Percentiles rank a stretch among this genome's conserved stretches.
Evolutionary conservation across 2,888 invertebrate species (phyloP).

Genomic region (Terebella lapidaria): DNA sequence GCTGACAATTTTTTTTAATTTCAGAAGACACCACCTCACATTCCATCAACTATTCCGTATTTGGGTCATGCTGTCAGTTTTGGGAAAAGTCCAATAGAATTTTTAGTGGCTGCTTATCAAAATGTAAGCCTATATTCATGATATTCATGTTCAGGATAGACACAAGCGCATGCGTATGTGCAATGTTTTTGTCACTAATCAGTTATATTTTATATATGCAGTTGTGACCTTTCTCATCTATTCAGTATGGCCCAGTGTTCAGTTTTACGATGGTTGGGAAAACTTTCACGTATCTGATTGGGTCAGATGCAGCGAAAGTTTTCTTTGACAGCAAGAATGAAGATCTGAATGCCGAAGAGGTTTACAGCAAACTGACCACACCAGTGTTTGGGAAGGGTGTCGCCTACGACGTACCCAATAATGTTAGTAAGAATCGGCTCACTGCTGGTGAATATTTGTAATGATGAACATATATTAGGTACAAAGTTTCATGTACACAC

Average conservation of each 20-base stretch:
- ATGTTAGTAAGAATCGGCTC: slow-evolving; percentile 24
- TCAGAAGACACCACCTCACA: slow-evolving; percentile 27
- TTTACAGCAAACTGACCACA: slow-evolving; percentile 38
- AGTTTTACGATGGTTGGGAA: slow-evolving; percentile 46
- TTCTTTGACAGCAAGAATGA: slow-evolving; percentile 47
- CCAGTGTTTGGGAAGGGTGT: slow-evolving; percentile 47
- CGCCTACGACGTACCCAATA: slow-evolving; percentile 42
- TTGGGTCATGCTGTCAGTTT: slow-evolving; percentile 42
- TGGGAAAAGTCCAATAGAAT: slow-evolving; percentile 36
- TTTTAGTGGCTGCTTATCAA: slow-evolving; percentile 35
- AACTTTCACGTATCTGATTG: slow-evolving; percentile 43
- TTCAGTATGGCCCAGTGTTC: slow-evolving; percentile 46
- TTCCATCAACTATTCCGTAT: slow-evolving; percentile 36
- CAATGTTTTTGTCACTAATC: too few relatives aligned
- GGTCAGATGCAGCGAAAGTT: slow-evolving; percentile 34
- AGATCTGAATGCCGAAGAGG: slow-evolving; percentile 43
- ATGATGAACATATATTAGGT: not conserved
- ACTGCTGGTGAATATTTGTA: not conserved
- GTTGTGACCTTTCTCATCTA: too few relatives aligned
- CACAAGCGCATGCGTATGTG: too few relatives aligned
- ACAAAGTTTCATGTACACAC: not conserved
- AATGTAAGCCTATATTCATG: too few relatives aligned
- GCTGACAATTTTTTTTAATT: not conserved
- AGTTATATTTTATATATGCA: too few relatives aligned
- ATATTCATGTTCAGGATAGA: too few relatives aligned